Conservation (phyloP, 2,113 vertebrate species). For the Centropristis striata region DNA sequence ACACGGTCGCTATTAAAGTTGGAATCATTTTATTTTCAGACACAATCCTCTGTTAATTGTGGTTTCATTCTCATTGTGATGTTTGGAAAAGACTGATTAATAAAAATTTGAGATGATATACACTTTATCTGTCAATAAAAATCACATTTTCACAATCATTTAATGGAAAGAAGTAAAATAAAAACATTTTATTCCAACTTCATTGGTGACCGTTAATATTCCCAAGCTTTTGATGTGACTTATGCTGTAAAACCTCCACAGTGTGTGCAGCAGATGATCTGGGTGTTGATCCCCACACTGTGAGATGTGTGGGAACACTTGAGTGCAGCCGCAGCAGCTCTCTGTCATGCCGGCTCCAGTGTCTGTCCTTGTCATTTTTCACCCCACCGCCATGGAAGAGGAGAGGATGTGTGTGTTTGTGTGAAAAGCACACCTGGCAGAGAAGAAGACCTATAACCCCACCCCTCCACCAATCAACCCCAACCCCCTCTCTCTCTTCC, state of each 20-base stretch:
- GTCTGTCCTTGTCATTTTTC: constrained; percentile 76
- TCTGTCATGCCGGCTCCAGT: constrained; percentile 73
- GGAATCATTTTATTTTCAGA: no score
- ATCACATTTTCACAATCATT: no score
- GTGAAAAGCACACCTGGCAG: constrained; percentile 79
- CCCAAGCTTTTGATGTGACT: not conserved
- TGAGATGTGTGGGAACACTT: constrained; percentile 69
- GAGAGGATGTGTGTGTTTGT: constrained; percentile 55
- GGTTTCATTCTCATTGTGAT: no score
- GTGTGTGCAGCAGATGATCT: not conserved
- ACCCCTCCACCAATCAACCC: constrained; percentile 51
- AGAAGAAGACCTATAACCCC: constrained; percentile 66
- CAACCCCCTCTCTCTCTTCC: constrained; percentile 4
- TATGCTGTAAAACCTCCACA: not conserved
- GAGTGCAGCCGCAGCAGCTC: constrained; percentile 49
- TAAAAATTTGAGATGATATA: no score
- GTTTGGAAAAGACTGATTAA: no score
- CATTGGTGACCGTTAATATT: no score
- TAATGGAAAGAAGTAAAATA: no score
- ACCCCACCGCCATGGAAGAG: constrained; percentile 45
- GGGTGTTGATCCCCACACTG: constrained; percentile 9
- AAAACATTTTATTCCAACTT: no score
- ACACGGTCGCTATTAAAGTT: no score
- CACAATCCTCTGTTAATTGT: no score
- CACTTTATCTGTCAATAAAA: no score